Conservation (phyloP, 2,113 vertebrate genomes). For the Eublepharis macularius region DNA sequence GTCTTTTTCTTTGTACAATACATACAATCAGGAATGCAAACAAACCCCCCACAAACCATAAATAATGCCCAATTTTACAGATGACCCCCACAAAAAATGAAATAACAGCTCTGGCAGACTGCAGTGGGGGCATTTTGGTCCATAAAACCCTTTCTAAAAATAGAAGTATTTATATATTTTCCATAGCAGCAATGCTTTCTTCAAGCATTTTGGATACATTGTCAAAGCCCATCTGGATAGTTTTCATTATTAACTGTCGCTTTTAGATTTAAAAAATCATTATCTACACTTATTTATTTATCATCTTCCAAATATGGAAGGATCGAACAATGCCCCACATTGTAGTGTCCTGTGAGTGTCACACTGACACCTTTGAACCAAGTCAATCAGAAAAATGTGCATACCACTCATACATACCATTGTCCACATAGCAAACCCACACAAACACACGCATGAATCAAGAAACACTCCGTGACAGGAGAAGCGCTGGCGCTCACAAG, state of each 20-base stretch:
- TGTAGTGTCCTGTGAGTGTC: conserved; percentile 79
- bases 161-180: conserved; percentile 75
- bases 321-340: conserved; percentile 83
- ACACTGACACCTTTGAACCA: conserved; percentile 75
- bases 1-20: conserved; percentile 92
- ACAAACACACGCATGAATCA: conserved; percentile 47
- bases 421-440: conserved; percentile 73
- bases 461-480: conserved; percentile 70
- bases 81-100: conserved; percentile 72
- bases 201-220: conserved; percentile 81
- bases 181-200: conserved; percentile 87
- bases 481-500: conserved; percentile 79
- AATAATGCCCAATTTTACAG: conserved; percentile 82
- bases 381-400: conserved; percentile 68
- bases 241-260: conserved; percentile 75
- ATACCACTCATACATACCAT: conserved; percentile 70
- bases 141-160: conserved; percentile 87
- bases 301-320: conserved; percentile 88
- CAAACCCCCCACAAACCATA: conserved; percentile 67
- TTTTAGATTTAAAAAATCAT: conserved; percentile 75
- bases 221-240: conserved; percentile 77
- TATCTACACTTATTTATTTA: conserved; percentile 76
- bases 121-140: conserved; percentile 84
- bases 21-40: conserved; percentile 91
- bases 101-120: conserved; percentile 75